Evolutionary conservation across 2,888 invertebrate genomes (phyloP), one percentile per base, ranked within the genome.

Genomic region (Unio pictorum): DNA sequence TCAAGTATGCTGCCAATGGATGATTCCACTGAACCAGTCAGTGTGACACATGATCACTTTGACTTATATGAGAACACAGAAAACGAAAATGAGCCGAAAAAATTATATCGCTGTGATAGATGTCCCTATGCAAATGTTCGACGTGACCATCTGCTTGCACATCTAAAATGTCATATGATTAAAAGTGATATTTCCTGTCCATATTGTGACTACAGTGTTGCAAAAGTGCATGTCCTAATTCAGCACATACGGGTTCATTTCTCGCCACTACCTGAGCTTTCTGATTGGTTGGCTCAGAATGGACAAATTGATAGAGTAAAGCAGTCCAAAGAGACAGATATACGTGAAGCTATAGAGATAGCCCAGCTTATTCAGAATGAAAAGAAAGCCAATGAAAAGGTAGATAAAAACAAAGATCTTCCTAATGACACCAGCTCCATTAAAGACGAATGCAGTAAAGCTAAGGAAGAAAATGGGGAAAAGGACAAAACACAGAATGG

Each of bases 241-340:
- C 95, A 95, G 82, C 96, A 96, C 89, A 92, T 93, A 59, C 94
- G 94, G 86, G 91, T 95, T 67, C 96, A 96, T 89, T 95, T 96
- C 80, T 85, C 83, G 75, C 87, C 87, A 26, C 72, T 87, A 61
- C 87, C 87, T 34, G 87, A 87, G 56, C 74, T 87, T 8, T 84
- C 86, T 56, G 85, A 85, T n/a, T 87, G 87, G 87, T 67, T 86
- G 20, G 73, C 76, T 11, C 82, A 87, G 69, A 86, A 82, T 75
- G 86, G 86, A 15, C 83, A 83, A 60, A 78, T 75, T 30, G 82
- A 86, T 30, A 73, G 85, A 66, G 79, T 82, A 8, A 81, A 85
- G 61, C 81, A 82, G 65, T 72, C 79, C 17, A 85, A 82, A 61
- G 80, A 84, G 30, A 80, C 81, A 28, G 83, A 85, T 68, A 75